Conservation (phyloP, 2,888 invertebrate genomes). For the Mechanitis mazaeus region DNA sequence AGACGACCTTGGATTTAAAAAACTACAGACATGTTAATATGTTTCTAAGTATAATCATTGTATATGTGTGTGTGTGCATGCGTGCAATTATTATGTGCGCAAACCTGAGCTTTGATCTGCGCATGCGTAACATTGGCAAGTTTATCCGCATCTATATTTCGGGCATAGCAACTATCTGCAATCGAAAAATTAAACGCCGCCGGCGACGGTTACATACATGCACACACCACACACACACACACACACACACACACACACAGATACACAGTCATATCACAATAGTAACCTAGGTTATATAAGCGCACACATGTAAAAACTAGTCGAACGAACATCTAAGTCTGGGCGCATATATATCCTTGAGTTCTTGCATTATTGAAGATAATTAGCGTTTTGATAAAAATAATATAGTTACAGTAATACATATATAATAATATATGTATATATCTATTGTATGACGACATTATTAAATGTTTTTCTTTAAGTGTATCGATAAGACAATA, state of each 20-base stretch:
- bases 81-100: slow-evolving; percentile 11
- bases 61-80: slow-evolving; percentile 12
- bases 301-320: slow-evolving; percentile 38
- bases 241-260: slow-evolving; percentile 52
- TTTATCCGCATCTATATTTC: slow-evolving; percentile 68
- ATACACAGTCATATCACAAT: slow-evolving; percentile 42
- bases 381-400: slow-evolving; percentile 70
- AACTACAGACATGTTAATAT: not conserved
- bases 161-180: slow-evolving; percentile 72
- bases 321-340: slow-evolving; percentile 51
- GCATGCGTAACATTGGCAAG: slow-evolving; percentile 58
- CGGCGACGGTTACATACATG: slow-evolving; percentile 51
- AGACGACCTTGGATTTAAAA: slow-evolving; percentile 3
- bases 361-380: slow-evolving; percentile 67
- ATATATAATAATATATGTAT: slow-evolving; percentile 5
- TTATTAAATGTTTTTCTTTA: not conserved
- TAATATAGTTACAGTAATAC: too few species aligned
- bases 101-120: slow-evolving; percentile 24
- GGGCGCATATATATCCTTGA: slow-evolving; percentile 72
- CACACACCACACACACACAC: slow-evolving; percentile 44
- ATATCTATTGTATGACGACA: slow-evolving; percentile 1
- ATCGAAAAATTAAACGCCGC: slow-evolving; percentile 65
- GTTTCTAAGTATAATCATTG: not conserved
- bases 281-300: slow-evolving; percentile 52
- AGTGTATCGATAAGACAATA: not conserved